Conservation (phyloP, 1,140 invertebrate genomes). For the Zaprionus nigranus region DNA sequence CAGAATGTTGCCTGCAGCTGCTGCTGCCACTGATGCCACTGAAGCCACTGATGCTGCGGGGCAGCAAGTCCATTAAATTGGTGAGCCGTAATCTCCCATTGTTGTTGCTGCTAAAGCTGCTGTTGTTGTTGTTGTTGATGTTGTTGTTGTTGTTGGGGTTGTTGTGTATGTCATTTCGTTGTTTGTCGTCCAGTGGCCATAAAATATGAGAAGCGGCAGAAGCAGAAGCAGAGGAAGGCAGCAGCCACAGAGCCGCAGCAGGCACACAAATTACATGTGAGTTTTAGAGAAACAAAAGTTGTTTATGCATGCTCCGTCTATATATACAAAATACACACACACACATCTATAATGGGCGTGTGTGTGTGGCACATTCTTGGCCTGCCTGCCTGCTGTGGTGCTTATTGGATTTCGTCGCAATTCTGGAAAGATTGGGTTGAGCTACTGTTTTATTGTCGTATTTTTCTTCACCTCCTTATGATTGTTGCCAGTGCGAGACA, state of each 20-base stretch:
- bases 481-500: background rate
- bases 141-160: background rate
- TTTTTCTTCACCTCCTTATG: background rate
- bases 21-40: constrained; percentile 33
- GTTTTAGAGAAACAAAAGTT: constrained; percentile 34
- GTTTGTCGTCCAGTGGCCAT: constrained; percentile 42
- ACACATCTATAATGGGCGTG: constrained; percentile 8
- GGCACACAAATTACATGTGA: constrained; percentile 37
- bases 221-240: constrained; percentile 19
- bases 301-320: constrained; percentile 10
- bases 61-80: constrained; percentile 55
- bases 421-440: no score
- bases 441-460: constrained; percentile 34
- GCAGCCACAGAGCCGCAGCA: constrained; percentile 14
- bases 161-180: constrained; percentile 28
- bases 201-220: constrained; percentile 36
- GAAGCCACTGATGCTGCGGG: constrained; percentile 37
- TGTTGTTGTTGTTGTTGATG: constrained; percentile 23
- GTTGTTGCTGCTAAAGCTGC: constrained; percentile 24
- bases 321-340: background rate
- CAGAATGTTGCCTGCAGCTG: background rate
- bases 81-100: constrained; percentile 43
- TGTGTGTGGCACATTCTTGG: background rate
- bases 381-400: background rate
- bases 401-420: constrained; percentile 28